Evolutionary conservation across 1,140 invertebrate species (phyloP), one percentile per base, ranked within the genome.

Genomic region (Drosophila pruinosa): DNA sequence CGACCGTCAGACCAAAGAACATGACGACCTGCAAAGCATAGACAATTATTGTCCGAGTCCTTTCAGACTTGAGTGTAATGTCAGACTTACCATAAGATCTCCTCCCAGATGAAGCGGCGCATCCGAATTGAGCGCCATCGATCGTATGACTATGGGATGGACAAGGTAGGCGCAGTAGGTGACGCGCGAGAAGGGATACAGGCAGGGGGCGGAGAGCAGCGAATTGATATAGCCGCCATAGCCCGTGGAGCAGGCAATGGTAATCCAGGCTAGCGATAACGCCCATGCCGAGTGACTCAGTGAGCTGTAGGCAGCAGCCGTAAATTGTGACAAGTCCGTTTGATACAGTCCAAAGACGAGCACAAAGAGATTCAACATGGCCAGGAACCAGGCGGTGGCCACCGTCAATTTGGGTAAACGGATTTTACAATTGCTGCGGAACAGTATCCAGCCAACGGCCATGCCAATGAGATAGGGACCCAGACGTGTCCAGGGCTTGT

Each of bases 251-350:
- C 97, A 98, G 0, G 97, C 97, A 59, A 98, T 93, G 5, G 97
- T 95, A 70, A 98, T 95, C 97, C 97, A 98, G 0, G 95, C 93
- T 10, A 98, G 90, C 14, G 94, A 94, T 4, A 97, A 75, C 5
- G 96, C 96, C 96, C 97, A 98, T 10, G 95, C 93, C 43, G 95
- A 96, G 89, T 98, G 95, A 58, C 96, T 97, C 7, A 97, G 91
- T 0, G 96, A 95, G 75, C 95, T 96, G 91, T 98, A 98, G 2
- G 95, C 93, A 7, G 97, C 96, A 0, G 95, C 95, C 1, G 93
- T 93, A 2, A 94, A 85, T n/a, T 94, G 94, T 19, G 93, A 93
- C 50, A 97, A 91, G 89, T 96, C 93, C 5, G 94, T 92, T 71
- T 94, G 93, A 86, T 96, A 96, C 3, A 97, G 92, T 0, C 96